Evolutionary conservation across 2,797 vertebrate species (phyloP).

Genomic region (Xiphophorus birchmanni): DNA sequence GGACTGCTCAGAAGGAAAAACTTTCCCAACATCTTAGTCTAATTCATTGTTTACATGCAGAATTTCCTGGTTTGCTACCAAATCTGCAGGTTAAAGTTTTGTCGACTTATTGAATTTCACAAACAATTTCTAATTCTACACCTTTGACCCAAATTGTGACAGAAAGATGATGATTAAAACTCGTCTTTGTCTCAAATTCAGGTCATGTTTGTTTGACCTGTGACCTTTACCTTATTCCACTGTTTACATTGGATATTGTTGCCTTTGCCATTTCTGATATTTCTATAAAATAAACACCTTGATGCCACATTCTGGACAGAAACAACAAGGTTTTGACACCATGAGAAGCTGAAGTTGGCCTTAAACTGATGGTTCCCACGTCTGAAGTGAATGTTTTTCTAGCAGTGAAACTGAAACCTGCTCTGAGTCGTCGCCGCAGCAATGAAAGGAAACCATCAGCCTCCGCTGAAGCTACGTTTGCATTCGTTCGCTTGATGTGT

Average conservation of each 20-base stretch:
- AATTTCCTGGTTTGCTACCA: not conserved
- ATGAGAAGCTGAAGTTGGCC: not conserved
- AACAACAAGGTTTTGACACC: not conserved
- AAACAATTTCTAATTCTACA: not conserved
- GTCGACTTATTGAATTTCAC: not conserved
- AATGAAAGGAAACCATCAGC: not conserved
- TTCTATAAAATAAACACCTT: not conserved
- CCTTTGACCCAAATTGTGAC: not conserved
- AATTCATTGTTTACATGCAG: not conserved
- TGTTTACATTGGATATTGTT: not conserved
- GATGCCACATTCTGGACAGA: not conserved
- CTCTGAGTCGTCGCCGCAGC: not conserved
- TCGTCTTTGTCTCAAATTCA: not conserved
- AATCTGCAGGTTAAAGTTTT: not conserved
- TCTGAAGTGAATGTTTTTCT: constrained; percentile 17
- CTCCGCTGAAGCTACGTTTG: not conserved
- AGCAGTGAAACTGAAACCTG: constrained; percentile 7
- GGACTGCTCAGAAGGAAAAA: not conserved
- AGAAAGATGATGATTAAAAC: not conserved
- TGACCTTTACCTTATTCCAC: not conserved
- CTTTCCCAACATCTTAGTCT: not conserved
- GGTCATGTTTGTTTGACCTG: not conserved
- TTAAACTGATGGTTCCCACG: not conserved
- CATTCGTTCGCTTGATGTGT: not conserved
- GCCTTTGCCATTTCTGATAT: not conserved